Conservation (phyloP, 2,113 vertebrate genomes). For the Sceloporus tristichus region DNA sequence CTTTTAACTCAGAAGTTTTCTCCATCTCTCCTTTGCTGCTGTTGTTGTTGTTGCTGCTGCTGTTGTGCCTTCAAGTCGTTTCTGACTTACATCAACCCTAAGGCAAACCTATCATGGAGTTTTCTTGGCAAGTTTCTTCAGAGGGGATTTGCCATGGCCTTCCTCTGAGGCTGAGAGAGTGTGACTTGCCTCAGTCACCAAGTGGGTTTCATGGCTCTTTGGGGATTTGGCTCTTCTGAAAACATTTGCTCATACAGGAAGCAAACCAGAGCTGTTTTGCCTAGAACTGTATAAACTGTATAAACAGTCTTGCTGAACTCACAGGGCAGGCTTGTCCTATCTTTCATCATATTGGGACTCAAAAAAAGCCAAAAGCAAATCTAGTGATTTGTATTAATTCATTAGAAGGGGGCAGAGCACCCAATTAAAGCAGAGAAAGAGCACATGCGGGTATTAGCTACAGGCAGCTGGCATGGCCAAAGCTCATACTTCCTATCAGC, state of each 20-base stretch:
- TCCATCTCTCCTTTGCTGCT: no score
- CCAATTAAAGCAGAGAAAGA: neutral
- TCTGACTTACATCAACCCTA: no score
- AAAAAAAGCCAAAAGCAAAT: neutral
- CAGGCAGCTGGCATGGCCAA: neutral
- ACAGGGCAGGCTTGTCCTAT: neutral
- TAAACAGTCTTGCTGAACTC: neutral
- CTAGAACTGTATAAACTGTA: neutral
- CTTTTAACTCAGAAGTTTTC: slow-evolving; percentile 1
- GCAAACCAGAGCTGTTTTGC: neutral
- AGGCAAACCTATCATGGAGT: no score
- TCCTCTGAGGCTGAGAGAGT: neutral
- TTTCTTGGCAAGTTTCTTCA: no score
- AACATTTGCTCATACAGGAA: neutral
- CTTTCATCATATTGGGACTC: accelerated
- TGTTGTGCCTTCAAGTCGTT: no score
- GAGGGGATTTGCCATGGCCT: accelerated
- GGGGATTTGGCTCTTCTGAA: neutral
- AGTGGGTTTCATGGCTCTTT: no score
- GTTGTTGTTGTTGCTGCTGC: no score
- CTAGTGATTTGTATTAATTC: neutral
- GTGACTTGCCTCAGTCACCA: no score
- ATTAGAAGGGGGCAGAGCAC: neutral
- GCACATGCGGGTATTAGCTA: accelerated
- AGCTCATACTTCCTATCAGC: neutral